Conservation (phyloP, 2,888 invertebrate species). For the Branchellion lobata region DNA sequence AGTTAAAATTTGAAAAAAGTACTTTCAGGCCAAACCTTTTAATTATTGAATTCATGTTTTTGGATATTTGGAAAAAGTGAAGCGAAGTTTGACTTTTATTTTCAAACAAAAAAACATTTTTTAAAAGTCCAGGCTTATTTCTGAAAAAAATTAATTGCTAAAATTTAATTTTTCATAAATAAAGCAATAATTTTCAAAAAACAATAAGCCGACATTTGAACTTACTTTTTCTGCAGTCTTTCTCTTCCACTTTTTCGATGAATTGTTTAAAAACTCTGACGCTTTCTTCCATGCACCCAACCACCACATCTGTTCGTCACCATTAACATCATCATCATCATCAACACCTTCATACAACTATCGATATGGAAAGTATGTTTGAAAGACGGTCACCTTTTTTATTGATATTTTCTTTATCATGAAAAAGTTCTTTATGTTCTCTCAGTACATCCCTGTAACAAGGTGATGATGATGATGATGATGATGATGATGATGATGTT, state of each 20-base stretch:
- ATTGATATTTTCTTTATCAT: conserved; percentile 63
- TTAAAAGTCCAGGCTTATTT: neutral
- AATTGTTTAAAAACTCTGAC: conserved; percentile 75
- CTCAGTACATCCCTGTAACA: conserved; percentile 67
- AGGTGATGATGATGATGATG: conserved; percentile 2
- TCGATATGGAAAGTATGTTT: neutral
- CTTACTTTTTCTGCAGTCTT: conserved; percentile 49
- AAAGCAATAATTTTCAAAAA: neutral
- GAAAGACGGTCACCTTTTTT: conserved; percentile 53
- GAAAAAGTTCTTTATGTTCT: conserved; percentile 69
- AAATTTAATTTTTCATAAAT: neutral
- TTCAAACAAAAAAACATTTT: neutral
- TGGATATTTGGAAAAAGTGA: neutral
- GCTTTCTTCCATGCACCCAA: conserved; percentile 73
- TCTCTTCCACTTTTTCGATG: conserved; percentile 60
- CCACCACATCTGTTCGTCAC: conserved; percentile 68
- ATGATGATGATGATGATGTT: no score
- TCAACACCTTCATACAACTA: no score
- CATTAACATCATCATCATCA: neutral
- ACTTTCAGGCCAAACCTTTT: no score
- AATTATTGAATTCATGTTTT: no score
- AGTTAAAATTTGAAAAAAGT: no score
- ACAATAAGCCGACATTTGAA: conserved; percentile 16
- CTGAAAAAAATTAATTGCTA: neutral
- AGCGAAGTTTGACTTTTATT: neutral